These are phyloP conservation scores for Discoglossus pictus DNA, from an alignment of 2,797 vertebrate species.

Conservation along the genomic window DNA sequence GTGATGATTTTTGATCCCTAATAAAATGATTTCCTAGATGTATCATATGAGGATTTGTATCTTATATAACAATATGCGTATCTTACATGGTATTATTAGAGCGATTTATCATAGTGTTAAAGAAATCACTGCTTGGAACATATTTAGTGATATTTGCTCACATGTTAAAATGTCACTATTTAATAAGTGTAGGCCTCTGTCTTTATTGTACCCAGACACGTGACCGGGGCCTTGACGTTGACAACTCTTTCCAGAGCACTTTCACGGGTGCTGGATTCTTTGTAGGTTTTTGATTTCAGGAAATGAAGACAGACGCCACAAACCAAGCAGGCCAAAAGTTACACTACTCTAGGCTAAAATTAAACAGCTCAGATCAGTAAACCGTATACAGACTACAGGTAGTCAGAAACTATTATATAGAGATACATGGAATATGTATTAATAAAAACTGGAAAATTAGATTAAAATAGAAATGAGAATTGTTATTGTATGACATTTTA, in stretches of 20 bases:
- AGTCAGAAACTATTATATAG: constrained; percentile 58
- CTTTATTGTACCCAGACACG: constrained; percentile 39
- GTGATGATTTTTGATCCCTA: too few species aligned
- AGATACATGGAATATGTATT: constrained; percentile 38
- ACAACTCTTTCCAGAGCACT: constrained; percentile 49
- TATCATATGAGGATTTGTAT: too few species aligned
- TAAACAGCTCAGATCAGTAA: constrained; percentile 62
- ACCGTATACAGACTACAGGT: constrained; percentile 58
- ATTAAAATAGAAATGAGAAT: constrained; percentile 54
- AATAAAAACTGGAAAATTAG: constrained; percentile 47
- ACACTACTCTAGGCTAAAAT: constrained; percentile 58
- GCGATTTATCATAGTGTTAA: too few species aligned
- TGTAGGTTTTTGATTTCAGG: constrained; percentile 58
- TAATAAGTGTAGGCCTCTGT: not conserved
- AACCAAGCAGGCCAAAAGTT: constrained; percentile 51
- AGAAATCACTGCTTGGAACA: too few species aligned
- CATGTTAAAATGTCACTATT: not conserved
- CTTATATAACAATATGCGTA: too few species aligned
- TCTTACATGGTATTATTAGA: too few species aligned
- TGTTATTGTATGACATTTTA: too few species aligned
- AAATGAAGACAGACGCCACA: constrained; percentile 55
- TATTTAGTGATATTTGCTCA: too few species aligned
- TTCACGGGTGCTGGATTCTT: constrained; percentile 59
- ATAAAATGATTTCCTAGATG: too few species aligned
- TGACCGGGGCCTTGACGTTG: constrained; percentile 54